Evolutionary conservation across 1,140 invertebrate genomes (phyloP).

Genomic region (Nephotettix cincticeps): DNA sequence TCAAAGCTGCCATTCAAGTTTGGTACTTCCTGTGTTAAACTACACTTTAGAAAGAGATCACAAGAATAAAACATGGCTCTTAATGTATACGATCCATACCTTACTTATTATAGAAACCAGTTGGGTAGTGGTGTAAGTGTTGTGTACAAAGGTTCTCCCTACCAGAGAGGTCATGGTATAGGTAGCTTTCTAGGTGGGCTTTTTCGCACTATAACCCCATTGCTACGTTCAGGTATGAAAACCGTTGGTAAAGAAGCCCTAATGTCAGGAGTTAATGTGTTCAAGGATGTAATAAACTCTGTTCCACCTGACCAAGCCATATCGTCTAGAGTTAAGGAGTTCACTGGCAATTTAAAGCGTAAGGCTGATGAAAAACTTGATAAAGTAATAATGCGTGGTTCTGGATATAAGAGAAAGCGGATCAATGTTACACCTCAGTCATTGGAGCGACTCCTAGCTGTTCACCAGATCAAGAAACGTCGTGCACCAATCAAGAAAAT

Average conservation of each 20-base stretch:
- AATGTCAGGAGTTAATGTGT: background rate
- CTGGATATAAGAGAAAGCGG: background rate
- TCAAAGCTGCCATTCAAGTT: background rate
- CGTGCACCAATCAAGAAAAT: background rate
- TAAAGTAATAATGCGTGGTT: background rate
- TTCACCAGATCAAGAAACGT: background rate
- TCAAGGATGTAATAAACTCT: background rate
- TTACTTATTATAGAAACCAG: background rate
- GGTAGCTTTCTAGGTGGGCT: conserved; percentile 13
- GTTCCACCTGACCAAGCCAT: background rate
- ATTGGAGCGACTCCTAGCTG: background rate
- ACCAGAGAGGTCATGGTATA: background rate
- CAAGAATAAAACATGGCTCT: background rate
- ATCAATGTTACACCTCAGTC: background rate
- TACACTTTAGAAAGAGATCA: conserved; percentile 10
- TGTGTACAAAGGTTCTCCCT: background rate
- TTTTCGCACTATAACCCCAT: background rate
- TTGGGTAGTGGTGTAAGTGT: background rate
- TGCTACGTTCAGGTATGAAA: background rate
- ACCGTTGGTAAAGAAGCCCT: background rate
- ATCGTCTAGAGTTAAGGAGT: background rate
- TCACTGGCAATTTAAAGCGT: background rate
- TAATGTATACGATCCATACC: background rate
- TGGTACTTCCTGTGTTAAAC: background rate
- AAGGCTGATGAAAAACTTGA: background rate